A percentile compares a stretch with the other conserved stretches of the same genome.
Conservation (phyloP, 2,888 invertebrate species). For the Drosophila testacea region DNA sequence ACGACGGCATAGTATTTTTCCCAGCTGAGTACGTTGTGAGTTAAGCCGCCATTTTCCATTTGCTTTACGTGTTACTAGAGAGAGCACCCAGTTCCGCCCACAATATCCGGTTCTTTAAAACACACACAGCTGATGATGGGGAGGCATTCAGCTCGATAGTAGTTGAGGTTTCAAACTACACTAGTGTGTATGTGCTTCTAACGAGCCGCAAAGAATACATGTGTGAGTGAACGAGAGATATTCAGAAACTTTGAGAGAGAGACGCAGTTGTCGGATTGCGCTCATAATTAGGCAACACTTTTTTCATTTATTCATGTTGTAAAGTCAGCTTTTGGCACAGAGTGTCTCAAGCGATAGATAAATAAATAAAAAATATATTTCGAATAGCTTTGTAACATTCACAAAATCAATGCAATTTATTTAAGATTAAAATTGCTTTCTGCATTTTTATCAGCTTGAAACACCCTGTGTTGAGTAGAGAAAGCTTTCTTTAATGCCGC, state of each 20-base stretch:
- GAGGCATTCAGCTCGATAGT: conserved; percentile 14
- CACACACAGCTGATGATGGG: conserved; percentile 53
- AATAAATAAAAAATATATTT: background rate
- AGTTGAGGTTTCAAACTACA: conserved; percentile 20
- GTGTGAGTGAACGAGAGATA: background rate
- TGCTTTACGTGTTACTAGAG: conserved; percentile 32
- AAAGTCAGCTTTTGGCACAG: conserved; percentile 26
- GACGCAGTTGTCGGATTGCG: background rate
- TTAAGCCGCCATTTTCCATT: conserved; percentile 62
- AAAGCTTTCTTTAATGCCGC: conserved; percentile 49
- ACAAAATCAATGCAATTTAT: background rate
- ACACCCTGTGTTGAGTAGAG: conserved; percentile 45
- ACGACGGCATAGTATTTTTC: conserved; percentile 62
- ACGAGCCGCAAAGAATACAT: conserved; percentile 18
- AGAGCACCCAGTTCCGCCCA: conserved; percentile 19
- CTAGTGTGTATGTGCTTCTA: conserved; percentile 4
- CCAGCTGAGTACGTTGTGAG: conserved; percentile 59
- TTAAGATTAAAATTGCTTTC: background rate
- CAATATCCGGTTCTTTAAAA: conserved; percentile 35
- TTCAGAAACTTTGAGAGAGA: background rate
- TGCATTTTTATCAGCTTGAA: background rate
- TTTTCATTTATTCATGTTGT: conserved; percentile 6
- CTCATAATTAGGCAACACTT: conserved; percentile 23
- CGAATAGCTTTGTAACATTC: too few relatives aligned
- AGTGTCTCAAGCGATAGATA: background rate